Base-by-base conservation (phyloP, 2,888 invertebrate genomes). In the Lordiphosa fenestrarum region DNA sequence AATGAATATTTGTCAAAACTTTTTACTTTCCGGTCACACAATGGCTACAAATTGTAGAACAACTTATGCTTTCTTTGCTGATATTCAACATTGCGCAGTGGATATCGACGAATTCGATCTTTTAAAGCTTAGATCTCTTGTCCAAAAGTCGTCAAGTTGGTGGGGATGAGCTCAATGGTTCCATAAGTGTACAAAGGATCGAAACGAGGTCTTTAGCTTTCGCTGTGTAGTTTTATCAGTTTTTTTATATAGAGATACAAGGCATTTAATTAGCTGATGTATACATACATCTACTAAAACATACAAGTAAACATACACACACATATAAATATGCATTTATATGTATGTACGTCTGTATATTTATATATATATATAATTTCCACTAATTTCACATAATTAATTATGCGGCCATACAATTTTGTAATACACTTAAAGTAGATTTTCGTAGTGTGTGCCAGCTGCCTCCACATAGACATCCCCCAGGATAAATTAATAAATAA, bases 331-430 rank as follows among this genome's bases (percentile, higher is more conserved):
- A 41, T 60, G 39, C 25, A 51, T 52, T 53, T 73, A 46, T 58
- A 48, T 53, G 33, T 19, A 44, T 62, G 38, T 60, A 15, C 2
- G 15, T 15, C 15, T 15, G 15, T 19, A 3, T 58, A 48, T 53
- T 15, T 25, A 48, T 62, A 35, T 63, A 49, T 56, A 33, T 63
- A 39, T 53, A 55, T 56, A 55, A 47, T 57, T 75, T 71, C 64
- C 61, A 41, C 61, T 71, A 71, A 57, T 33, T 58, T 58, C 63
- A 66, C 54, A 66, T 72, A 61, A 63, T 62, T 59, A 64, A 59
- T 62, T 52, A 30, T 69, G 50, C 3, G 7, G 7, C 25, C 25
- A 25, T 25, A 25, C 25, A 25, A 25, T 54, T 61, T 42, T 62
- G 30, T 30, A 30, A 30, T 30, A 30, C 30, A 50, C 33, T 33